Percentiles rank a stretch among this genome's conserved stretches.
phyloP scores from a whole-genome alignment of 2,888 invertebrate species.

The Rhorus exstirpatorius region DNA sequence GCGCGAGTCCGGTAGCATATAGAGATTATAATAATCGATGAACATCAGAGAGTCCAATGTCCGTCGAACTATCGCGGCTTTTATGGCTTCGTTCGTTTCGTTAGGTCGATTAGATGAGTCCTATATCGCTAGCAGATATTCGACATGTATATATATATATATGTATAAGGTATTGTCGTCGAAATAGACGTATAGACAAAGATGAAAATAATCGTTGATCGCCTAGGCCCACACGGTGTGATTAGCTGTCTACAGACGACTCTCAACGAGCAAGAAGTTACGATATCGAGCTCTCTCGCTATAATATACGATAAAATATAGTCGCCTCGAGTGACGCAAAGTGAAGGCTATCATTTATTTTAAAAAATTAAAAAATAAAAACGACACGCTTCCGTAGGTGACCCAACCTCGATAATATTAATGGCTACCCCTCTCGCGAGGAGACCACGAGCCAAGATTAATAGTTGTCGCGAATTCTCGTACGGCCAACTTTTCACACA shows the following conservation, averaged over 20 bases:
- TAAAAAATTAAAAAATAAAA: slow-evolving; percentile 11
- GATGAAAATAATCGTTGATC: too few relatives aligned
- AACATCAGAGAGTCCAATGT: slow-evolving; percentile 7
- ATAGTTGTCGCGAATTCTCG: slow-evolving; percentile 75
- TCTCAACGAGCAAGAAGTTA: slow-evolving; percentile 28
- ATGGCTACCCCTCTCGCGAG: slow-evolving; percentile 74
- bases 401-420: slow-evolving; percentile 79
- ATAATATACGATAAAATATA: slow-evolving; percentile 81
- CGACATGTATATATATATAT: neutral
- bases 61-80: neutral
- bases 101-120: slow-evolving; percentile 35
- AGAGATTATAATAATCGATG: slow-evolving; percentile 38
- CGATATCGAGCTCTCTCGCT: slow-evolving; percentile 32
- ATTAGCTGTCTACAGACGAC: too few relatives aligned
- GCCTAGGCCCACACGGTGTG: too few relatives aligned
- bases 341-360: slow-evolving; percentile 79
- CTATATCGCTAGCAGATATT: slow-evolving; percentile 20
- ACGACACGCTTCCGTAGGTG: slow-evolving; percentile 76
- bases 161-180: slow-evolving; percentile 12
- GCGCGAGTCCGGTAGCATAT: neutral
- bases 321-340: slow-evolving; percentile 76
- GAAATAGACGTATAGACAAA: too few relatives aligned
- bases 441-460: slow-evolving; percentile 79
- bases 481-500: slow-evolving; percentile 39
- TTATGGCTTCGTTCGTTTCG: slow-evolving; percentile 20